phyloP scores from a whole-genome alignment of 1,140 invertebrate species.

The Apis florea region DNA sequence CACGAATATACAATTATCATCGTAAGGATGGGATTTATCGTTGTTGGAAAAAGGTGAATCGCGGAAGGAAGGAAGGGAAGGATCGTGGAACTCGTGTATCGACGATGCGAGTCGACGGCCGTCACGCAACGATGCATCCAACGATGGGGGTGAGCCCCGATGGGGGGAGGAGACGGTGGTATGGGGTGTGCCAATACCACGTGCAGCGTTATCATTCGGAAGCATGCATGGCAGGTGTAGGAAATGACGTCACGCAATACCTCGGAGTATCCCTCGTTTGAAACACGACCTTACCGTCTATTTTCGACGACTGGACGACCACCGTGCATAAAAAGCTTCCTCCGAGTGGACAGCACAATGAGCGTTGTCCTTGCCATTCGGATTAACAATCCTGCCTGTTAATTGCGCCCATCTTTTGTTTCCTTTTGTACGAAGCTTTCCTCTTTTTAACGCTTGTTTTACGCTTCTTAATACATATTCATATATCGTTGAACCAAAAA shows the following conservation, averaged over 20 bases:
- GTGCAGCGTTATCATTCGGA: slow-evolving; percentile 77
- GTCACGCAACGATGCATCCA: slow-evolving; percentile 76
- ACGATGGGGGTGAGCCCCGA: slow-evolving; percentile 71
- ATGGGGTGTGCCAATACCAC: slow-evolving; percentile 71
- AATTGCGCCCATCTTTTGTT: not conserved
- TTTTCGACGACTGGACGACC: slow-evolving; percentile 52
- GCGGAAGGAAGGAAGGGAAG: too few species aligned
- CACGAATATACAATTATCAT: slow-evolving; percentile 17
- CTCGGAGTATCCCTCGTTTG: slow-evolving; percentile 63
- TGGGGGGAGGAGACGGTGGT: slow-evolving; percentile 58
- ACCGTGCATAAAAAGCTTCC: slow-evolving; percentile 52
- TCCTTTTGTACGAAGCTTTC: not conserved
- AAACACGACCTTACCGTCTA: slow-evolving; percentile 56
- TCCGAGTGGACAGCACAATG: slow-evolving; percentile 34
- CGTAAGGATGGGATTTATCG: slow-evolving; percentile 8
- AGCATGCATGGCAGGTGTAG: slow-evolving; percentile 80
- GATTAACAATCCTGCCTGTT: slow-evolving; percentile 6
- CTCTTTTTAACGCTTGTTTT: not conserved
- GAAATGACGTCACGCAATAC: slow-evolving; percentile 75
- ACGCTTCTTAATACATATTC: too few species aligned
- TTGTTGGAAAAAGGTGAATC: not conserved
- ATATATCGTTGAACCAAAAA: too few species aligned
- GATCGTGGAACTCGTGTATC: not conserved
- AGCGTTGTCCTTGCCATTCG: slow-evolving; percentile 27
- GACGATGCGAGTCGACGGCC: slow-evolving; percentile 62